These are phyloP conservation scores for Casuarius casuarius DNA, from an alignment of 2,113 vertebrate genomes.

Conservation along the genomic window DNA sequence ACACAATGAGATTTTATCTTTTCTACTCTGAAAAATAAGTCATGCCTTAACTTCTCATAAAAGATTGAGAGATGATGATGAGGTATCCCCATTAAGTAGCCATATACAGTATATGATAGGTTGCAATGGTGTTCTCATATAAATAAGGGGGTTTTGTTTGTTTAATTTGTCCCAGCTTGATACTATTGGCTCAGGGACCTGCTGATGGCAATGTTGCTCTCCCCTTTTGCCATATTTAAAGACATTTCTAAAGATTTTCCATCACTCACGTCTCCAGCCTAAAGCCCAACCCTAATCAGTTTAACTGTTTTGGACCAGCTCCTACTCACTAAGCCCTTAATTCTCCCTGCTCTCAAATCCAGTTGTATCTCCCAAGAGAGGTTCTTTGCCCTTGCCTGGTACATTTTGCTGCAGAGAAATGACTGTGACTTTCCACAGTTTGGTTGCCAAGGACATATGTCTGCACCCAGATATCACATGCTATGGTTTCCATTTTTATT, in stretches of 20 bases:
- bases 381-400: background rate
- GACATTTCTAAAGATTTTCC: background rate
- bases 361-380: background rate
- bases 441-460: background rate
- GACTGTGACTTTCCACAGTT: background rate
- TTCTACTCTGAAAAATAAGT: background rate
- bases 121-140: background rate
- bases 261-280: background rate
- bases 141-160: background rate
- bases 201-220: background rate
- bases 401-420: background rate
- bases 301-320: background rate
- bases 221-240: background rate
- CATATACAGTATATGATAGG: background rate
- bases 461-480: background rate
- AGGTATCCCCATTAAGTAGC: background rate
- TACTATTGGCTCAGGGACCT: no score
- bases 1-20: background rate
- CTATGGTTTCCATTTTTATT: background rate
- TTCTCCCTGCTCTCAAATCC: background rate
- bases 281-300: background rate
- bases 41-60: background rate
- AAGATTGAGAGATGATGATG: background rate
- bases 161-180: background rate
- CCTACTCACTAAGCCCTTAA: background rate